phyloP scores from a whole-genome alignment of 2,113 vertebrate genomes.

The Dicrurus megarhynchus region DNA sequence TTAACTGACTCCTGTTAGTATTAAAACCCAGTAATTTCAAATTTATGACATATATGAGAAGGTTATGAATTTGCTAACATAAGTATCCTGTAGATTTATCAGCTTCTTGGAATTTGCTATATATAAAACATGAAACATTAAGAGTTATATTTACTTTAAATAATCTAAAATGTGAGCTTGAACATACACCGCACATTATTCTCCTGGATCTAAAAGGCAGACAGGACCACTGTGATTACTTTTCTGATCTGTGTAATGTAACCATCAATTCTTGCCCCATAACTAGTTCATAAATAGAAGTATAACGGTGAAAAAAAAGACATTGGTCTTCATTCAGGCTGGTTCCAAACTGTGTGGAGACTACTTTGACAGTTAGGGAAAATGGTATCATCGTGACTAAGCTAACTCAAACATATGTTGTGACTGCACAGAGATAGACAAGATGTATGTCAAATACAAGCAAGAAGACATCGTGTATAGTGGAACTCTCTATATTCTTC shows the following conservation, averaged over 20 bases:
- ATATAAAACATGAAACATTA: neutral
- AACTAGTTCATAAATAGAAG: neutral
- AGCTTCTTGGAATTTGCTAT: neutral
- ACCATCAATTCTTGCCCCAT: neutral
- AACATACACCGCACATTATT: neutral
- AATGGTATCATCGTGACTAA: neutral
- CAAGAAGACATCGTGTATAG: neutral
- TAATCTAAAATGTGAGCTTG: neutral
- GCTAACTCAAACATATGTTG: neutral
- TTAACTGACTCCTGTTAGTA: neutral
- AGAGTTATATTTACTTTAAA: neutral
- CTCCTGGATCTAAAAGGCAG: neutral
- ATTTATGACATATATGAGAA: neutral
- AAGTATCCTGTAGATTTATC: neutral
- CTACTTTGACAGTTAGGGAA: neutral
- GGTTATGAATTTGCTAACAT: neutral
- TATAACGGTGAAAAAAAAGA: neutral
- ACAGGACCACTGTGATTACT: neutral
- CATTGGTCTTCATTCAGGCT: neutral
- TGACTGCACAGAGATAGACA: neutral
- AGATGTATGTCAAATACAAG: neutral
- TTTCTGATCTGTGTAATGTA: neutral
- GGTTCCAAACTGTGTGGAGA: neutral
- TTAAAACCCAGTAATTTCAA: neutral
- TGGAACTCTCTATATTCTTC: neutral